These are phyloP conservation scores for Hypotaenidia okinawae DNA, from an alignment of 2,797 vertebrate species.

Conservation along the genomic window DNA sequence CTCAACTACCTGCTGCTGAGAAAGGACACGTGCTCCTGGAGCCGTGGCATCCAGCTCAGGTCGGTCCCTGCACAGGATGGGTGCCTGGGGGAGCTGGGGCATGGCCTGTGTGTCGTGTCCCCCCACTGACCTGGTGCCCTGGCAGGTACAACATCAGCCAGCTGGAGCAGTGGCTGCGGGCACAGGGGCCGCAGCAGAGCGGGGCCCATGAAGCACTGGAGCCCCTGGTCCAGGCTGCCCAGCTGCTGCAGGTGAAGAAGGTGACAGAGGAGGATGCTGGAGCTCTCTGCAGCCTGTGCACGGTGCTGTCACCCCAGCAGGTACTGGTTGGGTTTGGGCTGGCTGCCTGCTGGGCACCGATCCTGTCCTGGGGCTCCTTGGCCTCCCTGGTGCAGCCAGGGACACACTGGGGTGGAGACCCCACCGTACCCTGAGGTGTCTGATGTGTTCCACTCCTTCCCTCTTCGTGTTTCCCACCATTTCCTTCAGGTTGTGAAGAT, in stretches of 20 bases:
- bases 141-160: slow-evolving; percentile 82
- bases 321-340: not conserved
- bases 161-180: slow-evolving; percentile 84
- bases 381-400: no score
- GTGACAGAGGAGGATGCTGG: slow-evolving; percentile 76
- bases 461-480: rapidly evolving
- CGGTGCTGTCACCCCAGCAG: slow-evolving; percentile 70
- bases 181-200: slow-evolving; percentile 75
- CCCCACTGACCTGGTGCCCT: not conserved
- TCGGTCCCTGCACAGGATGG: rapidly evolving
- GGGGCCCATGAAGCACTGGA: slow-evolving; percentile 75
- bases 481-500: slow-evolving; percentile 83
- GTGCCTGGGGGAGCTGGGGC: not conserved
- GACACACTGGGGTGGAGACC: not conserved
- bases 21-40: slow-evolving; percentile 84
- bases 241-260: slow-evolving; percentile 86
- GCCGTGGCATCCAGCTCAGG: slow-evolving; percentile 84
- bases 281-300: slow-evolving; percentile 82
- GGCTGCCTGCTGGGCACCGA: not conserved
- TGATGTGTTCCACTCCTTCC: not conserved
- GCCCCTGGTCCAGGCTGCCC: slow-evolving; percentile 84
- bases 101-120: rapidly evolving
- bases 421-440: rapidly evolving
- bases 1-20: slow-evolving; percentile 85
- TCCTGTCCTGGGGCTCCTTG: not conserved